Evolutionary conservation across 1,140 invertebrate genomes (phyloP).

Genomic region (Drosophila orena): DNA sequence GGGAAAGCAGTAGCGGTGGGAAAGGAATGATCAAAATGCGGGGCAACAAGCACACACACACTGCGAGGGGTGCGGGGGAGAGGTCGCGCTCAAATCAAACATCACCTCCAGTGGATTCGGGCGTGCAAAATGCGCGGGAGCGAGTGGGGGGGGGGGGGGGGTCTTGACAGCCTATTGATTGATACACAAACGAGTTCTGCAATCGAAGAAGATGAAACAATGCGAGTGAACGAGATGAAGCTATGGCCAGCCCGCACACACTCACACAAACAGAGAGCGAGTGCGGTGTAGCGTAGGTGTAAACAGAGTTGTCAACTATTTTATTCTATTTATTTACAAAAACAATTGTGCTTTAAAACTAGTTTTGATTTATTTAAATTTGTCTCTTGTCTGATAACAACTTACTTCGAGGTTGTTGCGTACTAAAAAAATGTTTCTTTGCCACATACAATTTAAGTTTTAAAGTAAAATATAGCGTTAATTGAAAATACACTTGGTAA

Average conservation of each 20-base stretch:
- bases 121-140: conserved; percentile 51
- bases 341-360: not conserved
- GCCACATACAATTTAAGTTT: too few relatives aligned
- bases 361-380: not conserved
- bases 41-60: conserved; percentile 36
- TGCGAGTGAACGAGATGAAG: conserved; percentile 24
- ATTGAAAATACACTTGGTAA: too few relatives aligned
- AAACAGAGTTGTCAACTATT: conserved; percentile 28
- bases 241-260: conserved; percentile 3
- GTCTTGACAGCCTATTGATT: conserved; percentile 74
- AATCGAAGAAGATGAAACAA: conserved; percentile 23
- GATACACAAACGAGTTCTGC: conserved; percentile 75
- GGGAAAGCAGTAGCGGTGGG: conserved; percentile 2
- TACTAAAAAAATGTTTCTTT: too few relatives aligned
- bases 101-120: conserved; percentile 49
- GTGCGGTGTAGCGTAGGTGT: conserved; percentile 12
- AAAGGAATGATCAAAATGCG: conserved; percentile 55
- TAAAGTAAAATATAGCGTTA: too few relatives aligned
- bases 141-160: conserved; percentile 36
- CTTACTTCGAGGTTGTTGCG: too few relatives aligned
- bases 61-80: not conserved
- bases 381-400: too few relatives aligned
- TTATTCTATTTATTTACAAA: not conserved
- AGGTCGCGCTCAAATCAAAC: conserved; percentile 26
- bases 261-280: conserved; percentile 1